phyloP scores from a whole-genome alignment of 2,888 invertebrate genomes.

The Diarsia rubi region DNA sequence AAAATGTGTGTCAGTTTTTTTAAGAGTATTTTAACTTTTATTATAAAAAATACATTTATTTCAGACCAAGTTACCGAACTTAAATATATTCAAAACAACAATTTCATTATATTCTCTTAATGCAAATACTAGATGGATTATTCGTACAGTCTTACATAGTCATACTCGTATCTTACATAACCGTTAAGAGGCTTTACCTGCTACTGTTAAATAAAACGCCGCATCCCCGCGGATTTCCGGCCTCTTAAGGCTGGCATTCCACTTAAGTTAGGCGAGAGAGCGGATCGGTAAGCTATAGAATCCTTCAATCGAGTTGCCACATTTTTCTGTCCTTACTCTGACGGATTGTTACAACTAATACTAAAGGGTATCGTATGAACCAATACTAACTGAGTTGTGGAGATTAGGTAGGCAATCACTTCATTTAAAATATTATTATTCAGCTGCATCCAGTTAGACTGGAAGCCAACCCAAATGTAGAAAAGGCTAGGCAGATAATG shows the following conservation, averaged over 20 bases:
- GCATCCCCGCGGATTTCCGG: slow-evolving; percentile 34
- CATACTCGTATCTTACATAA: slow-evolving; percentile 5
- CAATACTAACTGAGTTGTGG: too few relatives aligned
- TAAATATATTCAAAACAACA: neutral
- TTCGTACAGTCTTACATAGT: slow-evolving; percentile 40
- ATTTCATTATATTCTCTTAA: slow-evolving; percentile 24
- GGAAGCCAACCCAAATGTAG: too few relatives aligned
- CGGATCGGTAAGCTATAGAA: neutral
- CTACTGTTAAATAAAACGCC: slow-evolving; percentile 52
- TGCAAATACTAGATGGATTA: slow-evolving; percentile 48
- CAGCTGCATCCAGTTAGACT: too few relatives aligned
- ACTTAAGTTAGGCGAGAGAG: neutral
- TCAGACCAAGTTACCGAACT: neutral
- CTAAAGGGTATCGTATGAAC: too few relatives aligned
- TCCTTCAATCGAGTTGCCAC: neutral
- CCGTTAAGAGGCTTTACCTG: slow-evolving; percentile 56
- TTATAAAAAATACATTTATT: neutral
- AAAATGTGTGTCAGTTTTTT: neutral
- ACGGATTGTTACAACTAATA: too few relatives aligned
- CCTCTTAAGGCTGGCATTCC: slow-evolving; percentile 11
- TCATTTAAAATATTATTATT: too few relatives aligned
- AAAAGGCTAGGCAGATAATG: too few relatives aligned
- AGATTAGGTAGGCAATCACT: too few relatives aligned
- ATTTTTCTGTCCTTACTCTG: neutral
- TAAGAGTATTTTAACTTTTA: neutral